Percentiles rank a stretch among this genome's conserved stretches.
These are phyloP conservation scores for Eilema caniola DNA, from an alignment of 2,888 invertebrate genomes.

Conservation along the genomic window DNA sequence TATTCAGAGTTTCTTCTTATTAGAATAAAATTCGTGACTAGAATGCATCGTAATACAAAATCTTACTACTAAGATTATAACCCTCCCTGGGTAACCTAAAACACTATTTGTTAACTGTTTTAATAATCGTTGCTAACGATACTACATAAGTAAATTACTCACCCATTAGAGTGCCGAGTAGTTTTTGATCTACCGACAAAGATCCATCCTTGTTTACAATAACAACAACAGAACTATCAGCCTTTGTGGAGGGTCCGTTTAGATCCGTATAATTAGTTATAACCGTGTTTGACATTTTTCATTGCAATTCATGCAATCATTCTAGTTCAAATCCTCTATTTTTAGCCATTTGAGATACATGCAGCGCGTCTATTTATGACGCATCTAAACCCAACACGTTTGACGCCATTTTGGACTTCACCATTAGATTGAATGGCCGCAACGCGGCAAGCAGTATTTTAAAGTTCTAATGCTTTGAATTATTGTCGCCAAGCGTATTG, in stretches of 20 bases:
- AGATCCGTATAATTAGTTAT: conserved; percentile 85
- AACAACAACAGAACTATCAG: conserved; percentile 92
- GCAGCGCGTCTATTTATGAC: conserved; percentile 82
- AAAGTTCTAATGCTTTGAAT: not conserved
- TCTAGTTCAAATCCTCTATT: conserved; percentile 77
- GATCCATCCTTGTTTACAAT: conserved; percentile 95
- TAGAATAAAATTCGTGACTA: not conserved
- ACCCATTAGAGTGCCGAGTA: conserved; percentile 93
- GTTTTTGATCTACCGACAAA: conserved; percentile 93
- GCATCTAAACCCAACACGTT: conserved; percentile 72
- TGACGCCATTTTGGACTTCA: conserved; percentile 82
- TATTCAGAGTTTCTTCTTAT: not conserved
- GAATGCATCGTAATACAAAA: not conserved
- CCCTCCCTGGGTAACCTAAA: not conserved
- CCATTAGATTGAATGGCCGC: conserved; percentile 50
- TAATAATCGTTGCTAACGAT: not conserved
- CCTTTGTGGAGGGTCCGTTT: conserved; percentile 83
- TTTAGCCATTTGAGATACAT: conserved; percentile 76
- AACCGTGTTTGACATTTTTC: conserved; percentile 85
- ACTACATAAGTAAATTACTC: conserved; percentile 64
- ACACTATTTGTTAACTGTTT: not conserved
- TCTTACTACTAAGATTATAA: not conserved
- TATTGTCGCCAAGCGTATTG: not conserved
- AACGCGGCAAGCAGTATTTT: conserved; percentile 29
- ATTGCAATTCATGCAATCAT: conserved; percentile 68